Evolutionary conservation across 2,888 invertebrate genomes (phyloP).

Genomic region (Stenichneumon culpator): DNA sequence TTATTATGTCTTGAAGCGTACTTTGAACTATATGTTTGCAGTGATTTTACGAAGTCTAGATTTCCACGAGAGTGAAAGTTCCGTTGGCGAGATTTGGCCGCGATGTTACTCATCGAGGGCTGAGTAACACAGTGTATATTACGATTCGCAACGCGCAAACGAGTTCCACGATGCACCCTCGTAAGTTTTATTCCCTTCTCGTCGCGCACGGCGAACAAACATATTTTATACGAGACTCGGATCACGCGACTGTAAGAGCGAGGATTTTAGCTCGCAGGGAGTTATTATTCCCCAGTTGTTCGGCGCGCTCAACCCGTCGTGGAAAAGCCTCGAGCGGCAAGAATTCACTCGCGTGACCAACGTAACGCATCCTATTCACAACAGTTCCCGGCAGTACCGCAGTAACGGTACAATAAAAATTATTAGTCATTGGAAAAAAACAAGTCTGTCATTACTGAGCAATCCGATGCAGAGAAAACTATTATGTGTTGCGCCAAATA

Average conservation of each 20-base stretch:
- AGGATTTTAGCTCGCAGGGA: neutral
- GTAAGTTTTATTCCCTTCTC: neutral
- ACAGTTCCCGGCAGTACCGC: slow-evolving; percentile 16
- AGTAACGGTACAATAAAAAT: slow-evolving; percentile 46
- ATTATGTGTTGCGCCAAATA: neutral
- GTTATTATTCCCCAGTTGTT: slow-evolving; percentile 23
- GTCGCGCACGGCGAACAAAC: slow-evolving; percentile 28
- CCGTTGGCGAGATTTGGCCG: neutral
- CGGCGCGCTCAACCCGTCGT: neutral
- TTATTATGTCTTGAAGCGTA: neutral
- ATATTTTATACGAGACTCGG: slow-evolving; percentile 31
- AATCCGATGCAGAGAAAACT: neutral
- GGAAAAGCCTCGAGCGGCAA: slow-evolving; percentile 36
- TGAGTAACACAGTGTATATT: neutral
- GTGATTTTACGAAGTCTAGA: neutral
- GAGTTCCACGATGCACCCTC: slow-evolving; percentile 22
- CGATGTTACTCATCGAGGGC: slow-evolving; percentile 6
- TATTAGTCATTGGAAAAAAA: slow-evolving; percentile 27
- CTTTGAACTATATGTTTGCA: neutral
- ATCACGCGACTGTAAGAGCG: slow-evolving; percentile 9
- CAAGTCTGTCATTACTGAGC: slow-evolving; percentile 3
- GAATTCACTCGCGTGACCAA: slow-evolving; percentile 52
- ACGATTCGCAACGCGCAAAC: slow-evolving; percentile 20
- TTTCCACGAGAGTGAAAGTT: slow-evolving; percentile 1
- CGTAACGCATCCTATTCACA: slow-evolving; percentile 6